A percentile compares a stretch with the other conserved stretches of the same genome.
phyloP scores from a whole-genome alignment of 2,888 invertebrate genomes.

The Patella caerulea region DNA sequence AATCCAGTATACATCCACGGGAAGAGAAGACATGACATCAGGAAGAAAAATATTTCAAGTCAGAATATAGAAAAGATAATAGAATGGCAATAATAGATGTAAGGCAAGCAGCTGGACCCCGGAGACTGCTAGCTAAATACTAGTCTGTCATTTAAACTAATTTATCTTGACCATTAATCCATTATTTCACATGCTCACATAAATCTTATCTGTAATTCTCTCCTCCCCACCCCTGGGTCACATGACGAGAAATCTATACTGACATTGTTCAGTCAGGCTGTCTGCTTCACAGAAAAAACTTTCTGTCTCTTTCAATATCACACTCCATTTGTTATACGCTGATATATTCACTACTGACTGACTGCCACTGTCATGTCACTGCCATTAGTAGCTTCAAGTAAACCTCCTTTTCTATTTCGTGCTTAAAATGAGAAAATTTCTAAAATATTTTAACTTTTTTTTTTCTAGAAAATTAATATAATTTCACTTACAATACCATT shows the following conservation, averaged over 20 bases:
- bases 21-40: too few species aligned
- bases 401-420: too few species aligned
- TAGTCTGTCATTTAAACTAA: constrained; percentile 43
- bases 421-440: too few species aligned
- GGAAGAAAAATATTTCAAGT: neutral
- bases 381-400: too few species aligned
- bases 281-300: constrained; percentile 16
- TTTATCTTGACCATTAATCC: constrained; percentile 46
- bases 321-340: too few species aligned
- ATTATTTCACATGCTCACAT: constrained; percentile 43
- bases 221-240: constrained; percentile 32
- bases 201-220: constrained; percentile 37
- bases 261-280: constrained; percentile 25
- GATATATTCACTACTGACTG: too few species aligned
- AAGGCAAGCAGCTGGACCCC: constrained; percentile 38
- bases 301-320: constrained; percentile 27
- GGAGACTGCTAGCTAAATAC: constrained; percentile 41
- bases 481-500: too few species aligned
- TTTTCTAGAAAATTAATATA: too few species aligned
- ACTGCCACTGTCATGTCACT: too few species aligned
- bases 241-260: constrained; percentile 28
- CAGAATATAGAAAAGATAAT: constrained; percentile 7
- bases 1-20: too few species aligned
- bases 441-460: too few species aligned
- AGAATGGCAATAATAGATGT: constrained; percentile 33